Evolutionary conservation across 1,140 invertebrate species (phyloP).

Genomic region (Brachionus asplanchnoidis): DNA sequence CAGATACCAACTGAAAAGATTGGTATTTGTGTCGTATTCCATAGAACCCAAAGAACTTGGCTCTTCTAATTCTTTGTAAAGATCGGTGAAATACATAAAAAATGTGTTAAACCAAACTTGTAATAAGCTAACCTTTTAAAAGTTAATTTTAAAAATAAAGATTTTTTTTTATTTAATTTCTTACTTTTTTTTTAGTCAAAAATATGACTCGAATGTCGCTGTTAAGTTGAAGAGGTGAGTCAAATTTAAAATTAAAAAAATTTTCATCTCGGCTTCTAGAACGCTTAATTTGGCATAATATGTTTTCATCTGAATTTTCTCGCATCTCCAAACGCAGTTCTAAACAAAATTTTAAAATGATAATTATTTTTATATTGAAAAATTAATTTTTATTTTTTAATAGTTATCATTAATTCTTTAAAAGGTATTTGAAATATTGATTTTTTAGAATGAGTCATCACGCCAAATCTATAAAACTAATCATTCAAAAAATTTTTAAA

Average conservation of each 20-base stretch:
- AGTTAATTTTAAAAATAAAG: neutral
- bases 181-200: conserved; percentile 10
- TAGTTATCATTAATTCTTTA: no score
- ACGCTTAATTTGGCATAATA: neutral
- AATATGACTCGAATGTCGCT: conserved; percentile 6
- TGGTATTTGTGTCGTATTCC: neutral
- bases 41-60: neutral
- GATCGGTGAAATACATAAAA: neutral
- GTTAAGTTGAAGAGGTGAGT: neutral
- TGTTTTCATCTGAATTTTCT: neutral
- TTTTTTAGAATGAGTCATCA: no score
- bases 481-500: no score
- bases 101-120: conserved; percentile 26
- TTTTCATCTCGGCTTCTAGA: neutral
- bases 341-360: neutral
- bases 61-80: neutral
- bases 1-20: neutral
- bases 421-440: no score
- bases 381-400: no score
- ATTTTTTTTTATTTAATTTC: neutral
- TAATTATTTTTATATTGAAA: no score
- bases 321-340: neutral
- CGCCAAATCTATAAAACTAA: no score
- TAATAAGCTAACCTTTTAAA: neutral
- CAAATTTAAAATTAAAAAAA: neutral